Evolutionary conservation across 2,797 vertebrate genomes (phyloP).

Genomic region (Scleropages formosus): DNA sequence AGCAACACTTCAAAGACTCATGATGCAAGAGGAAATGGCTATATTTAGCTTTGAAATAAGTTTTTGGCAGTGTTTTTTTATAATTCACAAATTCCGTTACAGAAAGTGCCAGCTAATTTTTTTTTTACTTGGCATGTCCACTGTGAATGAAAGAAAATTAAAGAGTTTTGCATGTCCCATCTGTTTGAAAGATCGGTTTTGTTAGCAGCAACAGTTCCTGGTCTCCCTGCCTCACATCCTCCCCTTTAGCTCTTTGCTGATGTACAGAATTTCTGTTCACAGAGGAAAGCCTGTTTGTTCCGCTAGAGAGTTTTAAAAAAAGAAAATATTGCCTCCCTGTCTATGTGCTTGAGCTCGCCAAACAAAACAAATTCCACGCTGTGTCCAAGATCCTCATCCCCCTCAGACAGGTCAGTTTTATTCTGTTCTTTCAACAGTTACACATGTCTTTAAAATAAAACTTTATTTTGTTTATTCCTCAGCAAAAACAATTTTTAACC

Average conservation of each 20-base stretch:
- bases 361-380: conserved; percentile 67
- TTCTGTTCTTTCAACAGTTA: not conserved
- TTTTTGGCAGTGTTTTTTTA: not conserved
- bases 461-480: too few relatives aligned
- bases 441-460: not conserved
- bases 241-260: conserved; percentile 68
- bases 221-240: conserved; percentile 51
- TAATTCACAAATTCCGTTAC: too few relatives aligned
- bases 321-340: conserved; percentile 49
- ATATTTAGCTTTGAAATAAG: not conserved
- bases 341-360: conserved; percentile 52
- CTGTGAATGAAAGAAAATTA: not conserved
- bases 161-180: conserved; percentile 14
- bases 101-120: not conserved
- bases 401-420: not conserved
- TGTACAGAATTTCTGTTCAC: conserved; percentile 71
- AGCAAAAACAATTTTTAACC: too few relatives aligned
- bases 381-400: conserved; percentile 44
- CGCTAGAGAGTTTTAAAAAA: conserved; percentile 75
- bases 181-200: conserved; percentile 40
- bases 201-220: conserved; percentile 54
- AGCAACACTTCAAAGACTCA: not conserved
- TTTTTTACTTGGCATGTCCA: not conserved
- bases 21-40: not conserved
- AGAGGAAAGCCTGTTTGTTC: conserved; percentile 76